Conservation (phyloP, 2,797 vertebrate species). For the Dendrocincla fuliginosa region DNA sequence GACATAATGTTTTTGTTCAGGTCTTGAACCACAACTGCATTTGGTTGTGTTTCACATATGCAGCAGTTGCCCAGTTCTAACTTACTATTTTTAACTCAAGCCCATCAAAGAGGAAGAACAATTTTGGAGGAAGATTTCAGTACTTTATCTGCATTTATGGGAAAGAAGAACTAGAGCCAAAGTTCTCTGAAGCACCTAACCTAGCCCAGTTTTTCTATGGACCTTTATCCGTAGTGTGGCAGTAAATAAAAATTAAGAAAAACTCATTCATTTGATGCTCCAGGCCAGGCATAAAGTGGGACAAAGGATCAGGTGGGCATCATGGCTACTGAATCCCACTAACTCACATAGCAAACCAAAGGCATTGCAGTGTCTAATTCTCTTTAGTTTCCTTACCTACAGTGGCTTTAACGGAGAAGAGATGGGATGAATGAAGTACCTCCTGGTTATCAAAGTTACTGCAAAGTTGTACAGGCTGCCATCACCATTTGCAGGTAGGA, state of each 20-base stretch:
- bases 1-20: constrained; percentile 28
- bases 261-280: neutral
- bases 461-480: neutral
- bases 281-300: neutral
- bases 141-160: neutral
- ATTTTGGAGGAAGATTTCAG: neutral
- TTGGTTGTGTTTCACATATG: neutral
- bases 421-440: neutral
- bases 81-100: constrained; percentile 18
- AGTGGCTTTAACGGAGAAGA: neutral
- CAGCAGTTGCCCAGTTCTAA: neutral
- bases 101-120: neutral
- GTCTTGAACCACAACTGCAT: neutral
- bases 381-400: neutral
- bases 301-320: neutral
- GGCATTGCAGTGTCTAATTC: neutral
- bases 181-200: neutral
- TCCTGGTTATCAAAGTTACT: neutral
- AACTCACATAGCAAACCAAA: neutral
- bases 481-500: neutral
- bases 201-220: neutral
- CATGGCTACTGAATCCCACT: neutral
- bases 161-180: neutral
- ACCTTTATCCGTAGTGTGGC: neutral
- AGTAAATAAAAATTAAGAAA: neutral